Base-by-base conservation (phyloP, 1,140 invertebrate species). In the Brachionus manjavacas region DNA sequence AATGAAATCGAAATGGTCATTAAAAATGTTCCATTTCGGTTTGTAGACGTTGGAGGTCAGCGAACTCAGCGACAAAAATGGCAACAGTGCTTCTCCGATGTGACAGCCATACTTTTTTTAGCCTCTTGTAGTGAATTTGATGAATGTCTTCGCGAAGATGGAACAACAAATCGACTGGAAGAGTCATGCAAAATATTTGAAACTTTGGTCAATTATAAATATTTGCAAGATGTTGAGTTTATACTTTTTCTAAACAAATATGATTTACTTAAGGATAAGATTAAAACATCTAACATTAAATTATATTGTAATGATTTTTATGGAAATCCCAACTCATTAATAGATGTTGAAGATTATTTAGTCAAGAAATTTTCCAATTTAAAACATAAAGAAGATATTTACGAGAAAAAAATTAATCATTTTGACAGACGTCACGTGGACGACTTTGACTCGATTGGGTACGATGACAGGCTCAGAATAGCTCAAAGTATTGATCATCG, bases 51-150 rank as follows among this genome's bases (percentile, higher is more conserved):
- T 31, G 96, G 96, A 86, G 96, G 96, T 64, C 96, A 98, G 91
- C 90, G 95, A 86, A 96, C 95, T 16, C 95, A 97, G 89, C 91
- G 95, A 83, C 96, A 97, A 90, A 97, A 97, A 88, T 97, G 96
- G 95, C 97, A 97, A 87, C 95, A 97, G 88, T 97, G 96, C 91
- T 97, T 97, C 89, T 96, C 97, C 90, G 95, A 94, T 79, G 95
- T 97, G 1, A 96, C 95, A 4, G 95, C 96, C 68, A 97, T 91
- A 79, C 90, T 91, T 84, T 91, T 91, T 85, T 90, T 91, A 86
- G 90, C 88, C 4, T 88, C 89, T 74, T 85, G 91, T 87, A 86
- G 89, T 91, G 96, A 96, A 41, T 98, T 98, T 89, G 96, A 98
- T 91, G 94, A 97, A 91, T 95, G 97, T 41, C 91, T 97, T 87